Percentiles rank a stretch among this genome's conserved stretches.
phyloP scores from a whole-genome alignment of 2,113 vertebrate species.

The Speoplatyrhinus poulsoni region DNA sequence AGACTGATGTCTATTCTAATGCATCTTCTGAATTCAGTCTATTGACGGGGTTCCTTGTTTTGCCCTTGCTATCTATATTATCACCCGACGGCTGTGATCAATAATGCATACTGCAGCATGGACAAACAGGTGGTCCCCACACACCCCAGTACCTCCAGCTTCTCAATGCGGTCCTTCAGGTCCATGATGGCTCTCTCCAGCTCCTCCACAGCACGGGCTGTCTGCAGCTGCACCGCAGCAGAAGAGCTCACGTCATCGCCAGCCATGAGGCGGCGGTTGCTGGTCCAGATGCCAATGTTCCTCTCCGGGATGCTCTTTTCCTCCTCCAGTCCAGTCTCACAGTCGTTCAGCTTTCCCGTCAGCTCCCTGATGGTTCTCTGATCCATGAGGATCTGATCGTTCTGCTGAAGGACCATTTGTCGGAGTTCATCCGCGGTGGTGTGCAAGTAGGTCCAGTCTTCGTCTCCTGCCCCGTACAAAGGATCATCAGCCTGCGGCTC shows the following conservation, averaged over 20 bases:
- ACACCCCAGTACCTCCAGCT: constrained; percentile 84
- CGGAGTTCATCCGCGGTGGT: constrained; percentile 89
- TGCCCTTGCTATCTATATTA: too few species aligned
- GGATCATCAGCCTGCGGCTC: constrained; percentile 67
- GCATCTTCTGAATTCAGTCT: too few species aligned
- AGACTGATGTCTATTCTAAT: too few species aligned
- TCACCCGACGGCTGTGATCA: too few species aligned
- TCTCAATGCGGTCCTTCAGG: constrained; percentile 93
- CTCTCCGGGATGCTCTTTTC: constrained; percentile 70
- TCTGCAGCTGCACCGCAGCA: constrained; percentile 71
- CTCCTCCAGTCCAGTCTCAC: constrained; percentile 86
- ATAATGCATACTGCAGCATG: too few species aligned
- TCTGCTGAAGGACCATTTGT: constrained; percentile 89
- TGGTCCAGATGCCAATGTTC: constrained; percentile 74
- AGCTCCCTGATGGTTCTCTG: constrained; percentile 92
- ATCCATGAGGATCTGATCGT: constrained; percentile 89
- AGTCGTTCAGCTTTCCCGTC: constrained; percentile 89
- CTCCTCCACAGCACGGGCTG: constrained; percentile 82
- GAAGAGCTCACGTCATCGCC: constrained; percentile 83
- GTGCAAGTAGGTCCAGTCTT: constrained; percentile 84
- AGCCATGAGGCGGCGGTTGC: constrained; percentile 84
- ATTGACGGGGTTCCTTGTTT: too few species aligned
- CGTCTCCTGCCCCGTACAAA: constrained; percentile 60
- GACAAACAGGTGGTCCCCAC: too few species aligned
- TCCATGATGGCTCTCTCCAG: constrained; percentile 90